Evolutionary conservation across 1,140 invertebrate species (phyloP).

Genomic region (Drosophila chauvacae): DNA sequence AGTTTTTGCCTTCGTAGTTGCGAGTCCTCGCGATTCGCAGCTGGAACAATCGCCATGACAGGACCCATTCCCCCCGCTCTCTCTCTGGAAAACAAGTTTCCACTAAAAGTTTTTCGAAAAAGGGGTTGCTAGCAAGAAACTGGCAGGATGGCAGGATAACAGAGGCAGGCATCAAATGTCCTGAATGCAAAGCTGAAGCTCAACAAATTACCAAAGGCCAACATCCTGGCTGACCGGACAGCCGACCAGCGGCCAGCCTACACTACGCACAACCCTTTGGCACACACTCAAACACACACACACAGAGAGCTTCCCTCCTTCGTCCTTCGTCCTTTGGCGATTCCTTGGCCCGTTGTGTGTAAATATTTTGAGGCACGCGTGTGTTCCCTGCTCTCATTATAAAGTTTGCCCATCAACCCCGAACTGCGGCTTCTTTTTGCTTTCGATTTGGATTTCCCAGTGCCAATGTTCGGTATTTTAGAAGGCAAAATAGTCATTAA

Average conservation of each 20-base stretch:
- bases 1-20: conserved; percentile 13
- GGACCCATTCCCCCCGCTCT: not conserved
- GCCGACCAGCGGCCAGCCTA: conserved; percentile 42
- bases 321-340: conserved; percentile 8
- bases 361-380: conserved; percentile 83
- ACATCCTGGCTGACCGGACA: conserved; percentile 65
- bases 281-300: not conserved
- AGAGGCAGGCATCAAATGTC: conserved; percentile 45
- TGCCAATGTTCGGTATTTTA: not conserved
- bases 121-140: conserved; percentile 49
- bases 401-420: conserved; percentile 69
- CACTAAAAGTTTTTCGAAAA: not conserved
- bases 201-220: conserved; percentile 82
- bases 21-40: conserved; percentile 14
- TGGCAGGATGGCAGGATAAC: not conserved
- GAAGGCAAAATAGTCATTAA: not conserved
- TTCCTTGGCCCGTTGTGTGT: conserved; percentile 75
- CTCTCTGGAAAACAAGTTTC: conserved; percentile 10
- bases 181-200: conserved; percentile 52
- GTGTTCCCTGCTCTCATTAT: conserved; percentile 81
- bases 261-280: conserved; percentile 15
- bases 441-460: not conserved
- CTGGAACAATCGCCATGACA: conserved; percentile 34
- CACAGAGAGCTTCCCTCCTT: not conserved
- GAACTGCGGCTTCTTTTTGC: conserved; percentile 8